phyloP scores from a whole-genome alignment of 1,140 invertebrate species.

The Oreohelix idahoensis region DNA sequence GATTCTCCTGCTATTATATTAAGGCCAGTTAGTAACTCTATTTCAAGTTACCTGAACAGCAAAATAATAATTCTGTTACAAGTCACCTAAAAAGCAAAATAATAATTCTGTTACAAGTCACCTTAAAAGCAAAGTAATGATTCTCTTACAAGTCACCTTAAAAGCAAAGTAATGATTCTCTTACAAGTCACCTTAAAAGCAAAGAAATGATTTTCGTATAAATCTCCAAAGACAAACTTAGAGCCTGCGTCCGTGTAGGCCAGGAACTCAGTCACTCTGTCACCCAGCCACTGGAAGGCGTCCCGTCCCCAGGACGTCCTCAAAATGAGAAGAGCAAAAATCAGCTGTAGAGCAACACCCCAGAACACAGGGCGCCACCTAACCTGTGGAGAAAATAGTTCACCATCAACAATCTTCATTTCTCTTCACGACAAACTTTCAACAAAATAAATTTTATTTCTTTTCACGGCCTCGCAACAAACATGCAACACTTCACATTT shows the following conservation, averaged over 20 bases:
- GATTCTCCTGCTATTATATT: too few species aligned
- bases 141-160: constrained; percentile 51
- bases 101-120: constrained; percentile 54
- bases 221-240: constrained; percentile 87
- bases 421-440: too few species aligned
- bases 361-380: constrained; percentile 74
- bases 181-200: constrained; percentile 59
- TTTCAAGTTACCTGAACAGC: too few species aligned
- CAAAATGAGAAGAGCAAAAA: constrained; percentile 89
- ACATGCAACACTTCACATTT: too few species aligned
- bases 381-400: constrained; percentile 54
- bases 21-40: too few species aligned
- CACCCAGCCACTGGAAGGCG: constrained; percentile 86
- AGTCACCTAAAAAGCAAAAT: constrained; percentile 66
- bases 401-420: too few species aligned
- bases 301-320: constrained; percentile 84
- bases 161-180: constrained; percentile 67
- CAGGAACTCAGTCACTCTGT: constrained; percentile 83
- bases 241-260: constrained; percentile 85
- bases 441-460: too few species aligned
- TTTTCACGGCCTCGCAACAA: too few species aligned
- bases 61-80: not conserved
- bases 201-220: constrained; percentile 60
- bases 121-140: constrained; percentile 69
- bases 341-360: constrained; percentile 88